A percentile compares a stretch with the other conserved stretches of the same genome.
phyloP scores from a whole-genome alignment of 1,140 invertebrate species.

The Megathymus violae region DNA sequence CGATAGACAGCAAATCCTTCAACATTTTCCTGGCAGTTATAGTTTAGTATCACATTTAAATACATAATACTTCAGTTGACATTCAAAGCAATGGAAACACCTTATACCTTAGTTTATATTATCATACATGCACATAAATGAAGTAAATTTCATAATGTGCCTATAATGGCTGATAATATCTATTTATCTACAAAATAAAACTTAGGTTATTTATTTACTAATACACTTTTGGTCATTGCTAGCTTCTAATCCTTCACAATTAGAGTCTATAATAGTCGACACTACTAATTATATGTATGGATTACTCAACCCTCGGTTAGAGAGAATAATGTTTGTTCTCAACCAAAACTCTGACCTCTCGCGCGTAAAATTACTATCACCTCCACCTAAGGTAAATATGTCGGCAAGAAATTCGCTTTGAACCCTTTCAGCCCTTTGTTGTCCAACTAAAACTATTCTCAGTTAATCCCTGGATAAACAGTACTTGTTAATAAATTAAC shows the following conservation, averaged over 20 bases:
- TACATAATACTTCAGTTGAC: no score
- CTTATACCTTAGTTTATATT: no score
- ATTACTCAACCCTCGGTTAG: conserved; percentile 36
- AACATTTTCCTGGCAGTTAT: no score
- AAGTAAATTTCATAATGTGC: no score
- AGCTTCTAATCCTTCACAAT: conserved; percentile 27
- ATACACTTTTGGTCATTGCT: neutral
- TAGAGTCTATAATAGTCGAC: conserved; percentile 27
- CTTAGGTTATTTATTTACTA: conserved; percentile 21
- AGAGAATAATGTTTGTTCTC: conserved; percentile 66
- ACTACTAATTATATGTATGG: conserved; percentile 34
- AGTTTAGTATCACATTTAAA: no score
- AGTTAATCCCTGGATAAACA: conserved; percentile 82
- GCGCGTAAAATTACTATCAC: conserved; percentile 82
- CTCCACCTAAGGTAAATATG: conserved; percentile 82
- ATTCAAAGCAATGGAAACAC: no score
- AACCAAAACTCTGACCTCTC: conserved; percentile 73
- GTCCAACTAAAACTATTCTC: conserved; percentile 82
- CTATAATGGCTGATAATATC: no score
- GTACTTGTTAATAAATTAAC: conserved; percentile 82
- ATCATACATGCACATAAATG: no score
- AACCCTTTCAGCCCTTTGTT: conserved; percentile 81
- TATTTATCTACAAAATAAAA: conserved; percentile 3
- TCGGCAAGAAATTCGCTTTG: conserved; percentile 83
- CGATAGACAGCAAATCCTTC: neutral